Evolutionary conservation across 2,113 vertebrate genomes (phyloP), one percentile per base, ranked within the genome.

Genomic region (Athene noctua): DNA sequence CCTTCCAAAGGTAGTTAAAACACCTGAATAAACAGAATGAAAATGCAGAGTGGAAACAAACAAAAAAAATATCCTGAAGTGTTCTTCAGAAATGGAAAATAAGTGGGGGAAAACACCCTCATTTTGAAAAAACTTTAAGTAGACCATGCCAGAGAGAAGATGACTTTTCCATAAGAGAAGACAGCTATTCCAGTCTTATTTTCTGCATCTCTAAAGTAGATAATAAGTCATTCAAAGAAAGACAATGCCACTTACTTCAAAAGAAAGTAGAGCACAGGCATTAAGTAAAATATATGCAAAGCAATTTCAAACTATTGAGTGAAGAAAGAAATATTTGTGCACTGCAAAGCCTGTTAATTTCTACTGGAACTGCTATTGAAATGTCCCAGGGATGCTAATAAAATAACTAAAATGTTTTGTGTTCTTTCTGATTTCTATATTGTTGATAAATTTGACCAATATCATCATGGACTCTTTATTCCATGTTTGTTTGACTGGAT

Each of bases 71-170:
- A 1, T 0, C 6, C 18, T 12, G 29, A 51, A 5, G 6, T 58
- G 90, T 84, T 27, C 47, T 63, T 79, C 46, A 55, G 38, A 67
- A 81, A 74, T 7, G 5, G 36, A 80, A 94, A 70, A 40, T 6
- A 4, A 70, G 10, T 8, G 6, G 59, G 11, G 29, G 4, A 13
- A 7, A 44, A 2, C 2, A 0, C 2, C 20, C 26, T 40, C 6
- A 16, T 46, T 82, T 71, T 82, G 52, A 38, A 74, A 47, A 19
- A 47, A 79, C 81, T 26, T 2, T 19, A 54, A 17, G 4, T 0
- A 63, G 40, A 22, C 8, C 32, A 8, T 22, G 58, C 22, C 19
- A 47, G 29, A n/a, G 8, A 58, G 19, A 20, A 51, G 36, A 19
- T 2, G 8, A 51, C 5, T 46, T 46, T 46, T 46, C 44, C 44